phyloP scores from a whole-genome alignment of 2,113 vertebrate species.

The Hippocampus barbouri region DNA sequence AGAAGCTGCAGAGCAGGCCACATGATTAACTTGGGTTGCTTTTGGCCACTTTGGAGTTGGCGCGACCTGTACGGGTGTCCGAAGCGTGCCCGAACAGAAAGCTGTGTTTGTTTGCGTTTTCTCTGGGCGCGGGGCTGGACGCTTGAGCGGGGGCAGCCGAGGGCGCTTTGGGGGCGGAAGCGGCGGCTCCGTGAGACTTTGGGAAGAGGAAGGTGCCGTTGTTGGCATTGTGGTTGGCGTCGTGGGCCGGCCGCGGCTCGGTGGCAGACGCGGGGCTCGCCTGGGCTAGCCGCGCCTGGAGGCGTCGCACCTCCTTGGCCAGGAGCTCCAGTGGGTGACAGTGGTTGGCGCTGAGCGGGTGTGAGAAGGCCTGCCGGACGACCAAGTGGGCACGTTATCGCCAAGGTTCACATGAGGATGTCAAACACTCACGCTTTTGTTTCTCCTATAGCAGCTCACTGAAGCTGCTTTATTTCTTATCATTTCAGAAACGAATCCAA shows the following conservation, averaged over 20 bases:
- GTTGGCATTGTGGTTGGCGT: constrained; percentile 74
- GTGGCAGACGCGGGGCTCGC: not conserved
- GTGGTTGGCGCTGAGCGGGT: constrained; percentile 65
- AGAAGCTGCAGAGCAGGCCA: not conserved
- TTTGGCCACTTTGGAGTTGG: constrained; percentile 61
- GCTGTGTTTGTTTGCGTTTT: constrained; percentile 64
- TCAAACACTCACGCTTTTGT: too few relatives aligned
- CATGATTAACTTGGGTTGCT: constrained; percentile 24
- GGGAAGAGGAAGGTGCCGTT: constrained; percentile 76
- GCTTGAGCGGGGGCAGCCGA: not conserved
- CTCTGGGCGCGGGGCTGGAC: constrained; percentile 20
- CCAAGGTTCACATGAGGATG: not conserved
- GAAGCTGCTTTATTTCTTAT: too few relatives aligned
- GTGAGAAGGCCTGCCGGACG: constrained; percentile 66
- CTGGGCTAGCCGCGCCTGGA: constrained; percentile 60
- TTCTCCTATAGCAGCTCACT: too few relatives aligned
- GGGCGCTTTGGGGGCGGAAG: constrained; percentile 34
- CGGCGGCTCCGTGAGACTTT: constrained; percentile 24
- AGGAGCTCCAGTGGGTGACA: constrained; percentile 72
- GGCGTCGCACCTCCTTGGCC: constrained; percentile 70
- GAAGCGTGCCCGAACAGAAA: constrained; percentile 70
- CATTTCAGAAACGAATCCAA: too few relatives aligned
- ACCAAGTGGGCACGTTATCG: too few relatives aligned
- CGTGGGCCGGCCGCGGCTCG: constrained; percentile 34
- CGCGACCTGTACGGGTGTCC: constrained; percentile 48